A percentile compares a stretch with the other conserved stretches of the same genome.
Conservation (phyloP, 2,113 vertebrate genomes). For the Toxotes chatareus region DNA sequence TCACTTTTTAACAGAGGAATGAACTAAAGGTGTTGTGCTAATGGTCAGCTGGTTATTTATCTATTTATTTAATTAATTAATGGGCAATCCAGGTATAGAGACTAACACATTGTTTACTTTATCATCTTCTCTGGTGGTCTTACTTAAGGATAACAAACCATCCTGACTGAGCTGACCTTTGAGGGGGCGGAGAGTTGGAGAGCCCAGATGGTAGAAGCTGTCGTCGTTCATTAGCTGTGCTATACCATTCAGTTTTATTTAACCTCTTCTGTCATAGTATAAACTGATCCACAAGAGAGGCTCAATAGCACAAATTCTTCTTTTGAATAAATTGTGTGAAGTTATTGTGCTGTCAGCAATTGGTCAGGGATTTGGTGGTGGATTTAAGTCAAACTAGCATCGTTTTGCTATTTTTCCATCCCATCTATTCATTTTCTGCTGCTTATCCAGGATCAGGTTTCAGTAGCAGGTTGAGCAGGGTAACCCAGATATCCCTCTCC, state of each 20-base stretch:
- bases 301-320: neutral
- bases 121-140: neutral
- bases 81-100: no score
- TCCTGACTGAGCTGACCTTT: neutral
- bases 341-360: neutral
- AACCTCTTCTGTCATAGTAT: neutral
- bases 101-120: neutral
- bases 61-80: neutral
- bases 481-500: no score
- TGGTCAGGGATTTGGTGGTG: neutral
- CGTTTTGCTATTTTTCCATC: neutral
- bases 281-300: neutral
- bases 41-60: neutral
- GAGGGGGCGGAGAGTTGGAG: neutral
- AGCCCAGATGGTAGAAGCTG: neutral
- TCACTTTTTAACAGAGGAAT: neutral
- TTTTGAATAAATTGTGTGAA: neutral
- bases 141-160: neutral
- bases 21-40: neutral
- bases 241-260: neutral
- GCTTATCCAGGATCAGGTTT: no score
- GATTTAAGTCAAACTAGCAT: neutral
- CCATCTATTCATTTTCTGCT: neutral
- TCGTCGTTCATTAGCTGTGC: neutral
- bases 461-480: no score